Conservation (phyloP, 1,140 invertebrate species). For the Camponotus pennsylvanicus region DNA sequence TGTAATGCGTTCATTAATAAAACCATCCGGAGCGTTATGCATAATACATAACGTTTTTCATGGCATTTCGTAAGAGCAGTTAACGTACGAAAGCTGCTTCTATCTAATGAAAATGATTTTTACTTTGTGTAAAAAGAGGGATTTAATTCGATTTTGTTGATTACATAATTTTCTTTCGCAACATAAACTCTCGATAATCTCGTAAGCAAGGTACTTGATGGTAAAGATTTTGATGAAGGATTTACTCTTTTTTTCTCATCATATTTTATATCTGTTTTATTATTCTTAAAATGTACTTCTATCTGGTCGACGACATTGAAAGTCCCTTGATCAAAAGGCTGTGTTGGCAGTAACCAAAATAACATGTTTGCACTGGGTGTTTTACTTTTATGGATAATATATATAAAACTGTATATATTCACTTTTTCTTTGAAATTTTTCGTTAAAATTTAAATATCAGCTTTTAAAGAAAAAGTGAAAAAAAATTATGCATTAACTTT, state of each 20-base stretch:
- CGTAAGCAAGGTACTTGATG: conserved; percentile 5
- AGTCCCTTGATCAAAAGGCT: not conserved
- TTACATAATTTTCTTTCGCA: not conserved
- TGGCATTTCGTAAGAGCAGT: not conserved
- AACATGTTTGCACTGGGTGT: not conserved
- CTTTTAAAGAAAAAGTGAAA: no score
- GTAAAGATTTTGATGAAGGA: not conserved
- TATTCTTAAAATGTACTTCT: not conserved
- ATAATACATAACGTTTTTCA: conserved; percentile 35
- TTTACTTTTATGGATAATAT: not conserved
- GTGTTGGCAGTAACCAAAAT: not conserved
- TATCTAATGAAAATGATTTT: conserved; percentile 39
- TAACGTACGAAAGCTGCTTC: not conserved
- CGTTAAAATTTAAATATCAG: no score
- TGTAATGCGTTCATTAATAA: conserved; percentile 5
- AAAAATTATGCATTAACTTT: no score
- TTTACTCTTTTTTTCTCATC: not conserved
- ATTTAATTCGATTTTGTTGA: conserved; percentile 17
- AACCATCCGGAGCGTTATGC: not conserved
- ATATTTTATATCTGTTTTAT: conserved; percentile 23
- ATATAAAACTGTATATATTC: not conserved
- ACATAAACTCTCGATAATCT: conserved; percentile 4
- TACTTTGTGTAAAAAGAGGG: not conserved
- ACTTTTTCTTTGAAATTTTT: no score
- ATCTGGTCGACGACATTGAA: not conserved